Conservation (phyloP, 2,888 invertebrate genomes). For the Drosophila histrio region DNA sequence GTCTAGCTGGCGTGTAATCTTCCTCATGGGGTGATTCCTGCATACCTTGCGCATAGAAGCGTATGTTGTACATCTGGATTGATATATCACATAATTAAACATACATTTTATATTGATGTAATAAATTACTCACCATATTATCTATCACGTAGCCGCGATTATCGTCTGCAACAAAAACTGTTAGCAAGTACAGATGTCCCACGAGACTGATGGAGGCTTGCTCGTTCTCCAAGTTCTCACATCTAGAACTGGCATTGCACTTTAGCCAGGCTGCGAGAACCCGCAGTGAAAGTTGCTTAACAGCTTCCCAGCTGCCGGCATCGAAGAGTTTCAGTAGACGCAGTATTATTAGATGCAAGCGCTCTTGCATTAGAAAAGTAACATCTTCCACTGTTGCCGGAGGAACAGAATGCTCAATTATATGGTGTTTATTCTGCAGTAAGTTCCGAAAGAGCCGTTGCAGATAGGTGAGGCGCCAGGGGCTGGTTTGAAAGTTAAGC, state of each 20-base stretch:
- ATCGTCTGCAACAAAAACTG: conserved; percentile 75
- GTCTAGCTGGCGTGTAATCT: conserved; percentile 73
- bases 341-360: conserved; percentile 71
- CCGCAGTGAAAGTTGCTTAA: conserved; percentile 78
- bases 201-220: conserved; percentile 59
- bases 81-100: not conserved
- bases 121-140: conserved; percentile 66
- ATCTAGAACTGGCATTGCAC: conserved; percentile 21
- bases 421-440: conserved; percentile 39
- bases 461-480: conserved; percentile 75
- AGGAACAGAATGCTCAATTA: conserved; percentile 66
- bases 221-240: conserved; percentile 39
- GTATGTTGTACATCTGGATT: conserved; percentile 78
- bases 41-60: conserved; percentile 77
- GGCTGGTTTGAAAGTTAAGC: conserved; percentile 58
- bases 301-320: conserved; percentile 76
- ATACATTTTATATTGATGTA: not conserved
- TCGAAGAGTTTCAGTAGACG: conserved; percentile 81
- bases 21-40: conserved; percentile 40
- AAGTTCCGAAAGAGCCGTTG: conserved; percentile 54
- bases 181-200: conserved; percentile 76
- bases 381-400: conserved; percentile 64
- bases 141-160: conserved; percentile 79
- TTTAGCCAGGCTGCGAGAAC: conserved; percentile 77
- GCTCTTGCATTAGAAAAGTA: conserved; percentile 69